Evolutionary conservation across 1,140 invertebrate genomes (phyloP), one percentile per base, ranked within the genome.

Genomic region (Cydia amplana): DNA sequence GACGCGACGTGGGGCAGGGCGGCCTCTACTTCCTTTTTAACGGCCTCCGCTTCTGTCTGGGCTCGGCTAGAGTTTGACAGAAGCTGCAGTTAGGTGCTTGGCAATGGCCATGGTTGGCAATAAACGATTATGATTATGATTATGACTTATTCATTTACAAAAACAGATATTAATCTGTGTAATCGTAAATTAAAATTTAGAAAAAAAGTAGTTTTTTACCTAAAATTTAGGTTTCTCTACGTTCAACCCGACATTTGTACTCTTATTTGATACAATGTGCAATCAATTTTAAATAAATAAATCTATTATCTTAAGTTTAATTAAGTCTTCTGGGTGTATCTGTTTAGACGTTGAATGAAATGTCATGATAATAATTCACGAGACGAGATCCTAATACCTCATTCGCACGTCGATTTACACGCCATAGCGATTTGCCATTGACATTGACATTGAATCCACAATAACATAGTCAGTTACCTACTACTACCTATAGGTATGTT

Each of bases 1-100:
- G 63, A 70, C 18, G 80, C 65, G 28, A 78, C 81, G 74, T 79
- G 83, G 73, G 85, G 82, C 20, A 89, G 78, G 74, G 78, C 80
- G 18, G 74, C 78, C 6, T 85, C 80, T 14, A 80, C 80, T 55
- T 88, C 83, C 64, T 81, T 75, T 14, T 83, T 83, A 73, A 89
- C 87, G 4, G 80, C 80, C 4, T 86, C 76, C n/a, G 84, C 78
- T 78, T 92, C 84, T 4, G 75, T 77, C 23, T 85, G 55, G 1
- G 85, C 75, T 75, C 82, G 51, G 73, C 90, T 91, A 77, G 74
- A 81, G 80, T 20, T 23, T 20, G 20, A 60, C 55, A 60, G 55
- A 23, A 60, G 0, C n/a, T n/a, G n/a, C n/a, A 51, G 49, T 51
- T 51, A 46, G 46, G n/a, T 60, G 23, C 10, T 55, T 49, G 6